phyloP scores from a whole-genome alignment of 53 echinoderm and acorn worm species.

The Crossaster papposus region DNA sequence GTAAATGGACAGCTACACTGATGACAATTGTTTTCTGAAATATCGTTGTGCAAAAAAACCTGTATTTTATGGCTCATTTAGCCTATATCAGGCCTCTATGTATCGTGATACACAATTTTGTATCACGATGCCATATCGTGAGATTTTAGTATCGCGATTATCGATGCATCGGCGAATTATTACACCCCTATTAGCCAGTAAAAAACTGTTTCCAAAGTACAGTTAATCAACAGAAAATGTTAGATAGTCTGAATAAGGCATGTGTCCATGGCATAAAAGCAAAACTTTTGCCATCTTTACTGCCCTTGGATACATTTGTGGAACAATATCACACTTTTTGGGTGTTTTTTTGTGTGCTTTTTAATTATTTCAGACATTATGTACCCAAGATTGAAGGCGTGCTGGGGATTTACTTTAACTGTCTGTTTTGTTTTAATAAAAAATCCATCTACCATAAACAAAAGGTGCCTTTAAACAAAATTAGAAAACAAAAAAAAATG shows the following conservation, averaged over 20 bases:
- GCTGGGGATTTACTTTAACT: background rate
- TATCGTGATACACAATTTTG: too few relatives aligned
- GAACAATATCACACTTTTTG: too few relatives aligned
- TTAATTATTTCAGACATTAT: background rate
- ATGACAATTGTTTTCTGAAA: too few relatives aligned
- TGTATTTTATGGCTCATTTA: too few relatives aligned
- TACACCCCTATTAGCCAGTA: too few relatives aligned
- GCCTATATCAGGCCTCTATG: too few relatives aligned
- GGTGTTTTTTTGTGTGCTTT: background rate
- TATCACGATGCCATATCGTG: too few relatives aligned
- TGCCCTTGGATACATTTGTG: background rate
- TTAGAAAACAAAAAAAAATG: background rate
- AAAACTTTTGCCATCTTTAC: background rate
- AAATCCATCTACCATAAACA: background rate
- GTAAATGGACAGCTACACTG: too few relatives aligned
- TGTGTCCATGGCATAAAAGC: background rate
- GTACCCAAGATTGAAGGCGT: background rate
- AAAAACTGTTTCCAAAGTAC: background rate
- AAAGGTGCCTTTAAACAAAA: constrained; percentile 6
- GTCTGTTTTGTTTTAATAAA: background rate
- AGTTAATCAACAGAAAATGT: background rate
- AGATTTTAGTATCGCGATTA: too few relatives aligned
- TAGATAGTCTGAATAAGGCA: background rate
- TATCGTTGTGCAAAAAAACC: too few relatives aligned
- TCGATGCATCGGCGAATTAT: too few relatives aligned